These are phyloP conservation scores for Tetragnatha versicolor DNA, from an alignment of 1,140 invertebrate genomes.

Conservation along the genomic window DNA sequence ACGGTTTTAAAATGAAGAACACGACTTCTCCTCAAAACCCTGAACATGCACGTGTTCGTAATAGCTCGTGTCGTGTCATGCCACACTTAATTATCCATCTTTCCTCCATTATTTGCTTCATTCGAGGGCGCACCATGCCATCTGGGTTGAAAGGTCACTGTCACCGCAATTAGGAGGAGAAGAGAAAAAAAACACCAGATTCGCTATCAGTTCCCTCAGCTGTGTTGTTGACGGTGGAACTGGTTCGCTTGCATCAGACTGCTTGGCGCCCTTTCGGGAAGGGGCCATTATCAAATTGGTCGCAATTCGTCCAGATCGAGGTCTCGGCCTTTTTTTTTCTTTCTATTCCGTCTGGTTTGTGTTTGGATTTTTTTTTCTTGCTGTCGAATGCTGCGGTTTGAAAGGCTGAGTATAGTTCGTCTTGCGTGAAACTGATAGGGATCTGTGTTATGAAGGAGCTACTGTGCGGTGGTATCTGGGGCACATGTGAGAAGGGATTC, in stretches of 20 bases:
- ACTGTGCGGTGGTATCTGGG: not conserved
- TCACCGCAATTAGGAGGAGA: slow-evolving; percentile 17
- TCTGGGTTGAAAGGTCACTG: slow-evolving; percentile 39
- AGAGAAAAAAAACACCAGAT: not conserved
- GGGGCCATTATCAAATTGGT: slow-evolving; percentile 32
- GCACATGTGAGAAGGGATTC: not conserved
- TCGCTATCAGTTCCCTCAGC: slow-evolving; percentile 36
- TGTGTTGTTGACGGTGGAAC: slow-evolving; percentile 35
- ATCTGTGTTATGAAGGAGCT: not conserved
- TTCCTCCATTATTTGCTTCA: too few species aligned
- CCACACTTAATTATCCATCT: too few species aligned
- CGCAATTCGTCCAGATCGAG: slow-evolving; percentile 1
- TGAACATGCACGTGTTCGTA: too few species aligned
- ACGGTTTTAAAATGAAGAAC: too few species aligned
- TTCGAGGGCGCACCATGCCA: too few species aligned
- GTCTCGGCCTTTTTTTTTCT: not conserved
- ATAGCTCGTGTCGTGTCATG: too few species aligned
- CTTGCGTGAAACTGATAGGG: not conserved
- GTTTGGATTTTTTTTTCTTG: too few species aligned
- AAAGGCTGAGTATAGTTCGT: not conserved
- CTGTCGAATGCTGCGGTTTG: not conserved
- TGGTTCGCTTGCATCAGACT: slow-evolving; percentile 26
- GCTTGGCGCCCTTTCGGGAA: slow-evolving; percentile 25
- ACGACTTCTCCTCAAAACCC: too few species aligned
- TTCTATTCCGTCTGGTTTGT: not conserved